A percentile compares a stretch with the other conserved stretches of the same genome.
These are phyloP conservation scores for Odontamblyopus lacepedii DNA, from an alignment of 2,797 vertebrate species.

Conservation along the genomic window DNA sequence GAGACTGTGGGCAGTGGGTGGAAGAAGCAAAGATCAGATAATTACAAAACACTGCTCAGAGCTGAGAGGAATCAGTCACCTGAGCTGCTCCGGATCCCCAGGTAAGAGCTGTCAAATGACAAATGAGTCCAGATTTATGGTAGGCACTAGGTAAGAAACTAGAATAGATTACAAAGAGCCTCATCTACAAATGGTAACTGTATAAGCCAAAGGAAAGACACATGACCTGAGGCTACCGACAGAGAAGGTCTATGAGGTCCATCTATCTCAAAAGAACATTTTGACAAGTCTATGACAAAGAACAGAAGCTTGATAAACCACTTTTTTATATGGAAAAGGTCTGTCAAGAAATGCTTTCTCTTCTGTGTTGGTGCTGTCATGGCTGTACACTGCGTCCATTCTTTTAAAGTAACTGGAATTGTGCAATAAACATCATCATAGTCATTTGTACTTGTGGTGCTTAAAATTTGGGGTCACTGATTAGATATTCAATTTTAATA, in stretches of 20 bases:
- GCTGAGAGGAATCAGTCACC: constrained; percentile 36
- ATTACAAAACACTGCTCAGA: constrained; percentile 41
- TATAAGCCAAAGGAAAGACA: not conserved
- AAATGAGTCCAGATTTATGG: constrained; percentile 23
- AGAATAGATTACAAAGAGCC: constrained; percentile 14
- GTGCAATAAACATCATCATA: not conserved
- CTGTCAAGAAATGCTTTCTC: not conserved
- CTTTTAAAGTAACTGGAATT: not conserved
- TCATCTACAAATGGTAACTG: constrained; percentile 19
- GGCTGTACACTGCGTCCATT: not conserved
- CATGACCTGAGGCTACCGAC: not conserved
- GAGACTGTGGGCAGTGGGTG: constrained; percentile 1
- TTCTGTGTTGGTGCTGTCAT: not conserved
- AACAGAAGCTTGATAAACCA: not conserved
- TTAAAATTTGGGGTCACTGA: not conserved
- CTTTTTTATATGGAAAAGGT: not conserved
- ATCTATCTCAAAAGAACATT: constrained; percentile 2
- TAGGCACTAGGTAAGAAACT: constrained; percentile 1
- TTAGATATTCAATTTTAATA: not conserved
- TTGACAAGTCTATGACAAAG: not conserved
- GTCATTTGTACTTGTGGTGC: not conserved
- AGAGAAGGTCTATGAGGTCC: not conserved
- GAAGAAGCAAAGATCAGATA: constrained; percentile 17
- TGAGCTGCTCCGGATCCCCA: constrained; percentile 22
- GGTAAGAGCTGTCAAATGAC: constrained; percentile 26